These are phyloP conservation scores for Bombyx mori DNA, from an alignment of 1,140 invertebrate genomes.

Conservation along the genomic window DNA sequence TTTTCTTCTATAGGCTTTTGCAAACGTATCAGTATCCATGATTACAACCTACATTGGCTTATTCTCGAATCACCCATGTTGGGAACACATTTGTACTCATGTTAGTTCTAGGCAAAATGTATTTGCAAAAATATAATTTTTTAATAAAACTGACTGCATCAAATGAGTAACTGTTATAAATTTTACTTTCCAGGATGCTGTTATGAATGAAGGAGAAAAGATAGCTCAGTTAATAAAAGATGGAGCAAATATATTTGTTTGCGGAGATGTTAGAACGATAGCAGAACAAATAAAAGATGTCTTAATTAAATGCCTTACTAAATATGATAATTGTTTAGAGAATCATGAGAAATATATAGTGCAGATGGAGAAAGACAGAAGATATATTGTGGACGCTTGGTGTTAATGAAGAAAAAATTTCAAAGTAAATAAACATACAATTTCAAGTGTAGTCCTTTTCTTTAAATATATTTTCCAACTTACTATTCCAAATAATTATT, in stretches of 20 bases:
- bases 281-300: slow-evolving; percentile 73
- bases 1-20: not conserved
- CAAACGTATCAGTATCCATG: not conserved
- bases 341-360: slow-evolving; percentile 54
- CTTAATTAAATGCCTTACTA: slow-evolving; percentile 72
- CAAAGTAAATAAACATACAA: not conserved
- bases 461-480: no score
- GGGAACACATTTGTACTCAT: no score
- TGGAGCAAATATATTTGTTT: slow-evolving; percentile 78
- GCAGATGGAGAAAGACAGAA: slow-evolving; percentile 58
- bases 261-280: slow-evolving; percentile 84
- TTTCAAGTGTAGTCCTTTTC: not conserved
- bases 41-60: no score
- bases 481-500: no score
- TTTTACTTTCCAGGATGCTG: slow-evolving; percentile 68
- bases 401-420: slow-evolving; percentile 32
- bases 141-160: not conserved
- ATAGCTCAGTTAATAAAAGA: slow-evolving; percentile 74
- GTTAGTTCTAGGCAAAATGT: not conserved
- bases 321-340: slow-evolving; percentile 41
- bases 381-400: slow-evolving; percentile 73
- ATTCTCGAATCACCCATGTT: no score
- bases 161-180: not conserved
- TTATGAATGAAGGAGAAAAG: slow-evolving; percentile 69
- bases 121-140: not conserved